These are phyloP conservation scores for Cathartes aura DNA, from an alignment of 2,113 vertebrate genomes.

Conservation along the genomic window DNA sequence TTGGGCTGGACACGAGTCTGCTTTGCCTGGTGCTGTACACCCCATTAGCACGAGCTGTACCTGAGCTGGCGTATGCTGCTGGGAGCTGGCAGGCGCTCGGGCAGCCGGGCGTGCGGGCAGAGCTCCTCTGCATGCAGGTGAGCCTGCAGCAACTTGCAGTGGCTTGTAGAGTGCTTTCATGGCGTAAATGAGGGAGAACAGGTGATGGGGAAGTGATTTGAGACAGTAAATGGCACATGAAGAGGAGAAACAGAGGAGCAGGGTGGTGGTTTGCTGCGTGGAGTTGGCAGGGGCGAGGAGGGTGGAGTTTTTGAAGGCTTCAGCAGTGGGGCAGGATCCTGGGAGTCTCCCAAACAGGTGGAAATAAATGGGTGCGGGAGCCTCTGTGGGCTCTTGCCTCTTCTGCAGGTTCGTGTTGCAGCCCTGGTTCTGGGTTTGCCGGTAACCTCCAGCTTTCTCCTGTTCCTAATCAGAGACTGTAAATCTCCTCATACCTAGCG, in stretches of 20 bases:
- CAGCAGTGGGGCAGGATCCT: neutral
- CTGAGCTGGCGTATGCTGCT: neutral
- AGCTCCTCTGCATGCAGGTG: neutral
- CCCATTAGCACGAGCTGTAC: fast-evolving
- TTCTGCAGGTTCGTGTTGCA: fast-evolving
- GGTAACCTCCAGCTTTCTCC: neutral
- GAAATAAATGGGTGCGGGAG: neutral
- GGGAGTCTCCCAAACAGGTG: neutral
- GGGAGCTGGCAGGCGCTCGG: neutral
- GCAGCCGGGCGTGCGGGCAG: fast-evolving
- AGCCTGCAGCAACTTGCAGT: neutral
- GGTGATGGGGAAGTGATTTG: neutral
- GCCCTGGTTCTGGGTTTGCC: neutral
- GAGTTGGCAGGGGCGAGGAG: neutral
- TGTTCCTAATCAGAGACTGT: conserved; percentile 34
- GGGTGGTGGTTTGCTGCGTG: neutral
- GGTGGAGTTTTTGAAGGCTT: neutral
- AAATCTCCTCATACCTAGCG: conserved; percentile 21
- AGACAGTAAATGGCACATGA: neutral
- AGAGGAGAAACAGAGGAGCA: neutral
- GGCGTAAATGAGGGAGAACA: neutral
- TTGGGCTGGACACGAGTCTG: neutral
- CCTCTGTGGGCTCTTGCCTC: fast-evolving
- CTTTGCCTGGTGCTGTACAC: neutral
- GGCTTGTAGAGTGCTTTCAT: neutral